These are phyloP conservation scores for Himalopsyche tibetana DNA, from an alignment of 2,888 invertebrate genomes.

Conservation along the genomic window DNA sequence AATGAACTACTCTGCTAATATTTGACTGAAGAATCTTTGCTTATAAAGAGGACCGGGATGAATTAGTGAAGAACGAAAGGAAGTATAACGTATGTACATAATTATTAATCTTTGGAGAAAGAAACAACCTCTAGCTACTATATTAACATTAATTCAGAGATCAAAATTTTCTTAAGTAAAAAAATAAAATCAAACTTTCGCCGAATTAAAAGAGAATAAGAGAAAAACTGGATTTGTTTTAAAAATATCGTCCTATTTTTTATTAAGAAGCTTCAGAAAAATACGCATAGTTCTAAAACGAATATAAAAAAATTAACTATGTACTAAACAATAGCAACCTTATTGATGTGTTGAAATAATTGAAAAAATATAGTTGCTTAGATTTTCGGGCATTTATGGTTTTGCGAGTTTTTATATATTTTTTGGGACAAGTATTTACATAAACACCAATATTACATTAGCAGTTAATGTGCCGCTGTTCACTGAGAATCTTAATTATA, in stretches of 20 bases:
- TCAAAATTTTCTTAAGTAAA: neutral
- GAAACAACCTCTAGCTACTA: neutral
- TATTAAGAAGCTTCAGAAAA: constrained; percentile 37
- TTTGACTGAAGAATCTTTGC: constrained; percentile 38
- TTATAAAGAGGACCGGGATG: neutral
- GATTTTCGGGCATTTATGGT: too few relatives aligned
- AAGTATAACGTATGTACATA: constrained; percentile 19
- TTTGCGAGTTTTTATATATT: too few relatives aligned
- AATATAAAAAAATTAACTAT: neutral
- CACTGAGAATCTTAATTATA: too few relatives aligned
- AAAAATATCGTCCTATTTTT: neutral
- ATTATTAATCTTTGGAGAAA: constrained; percentile 33
- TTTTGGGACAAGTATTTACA: too few relatives aligned
- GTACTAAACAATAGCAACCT: neutral
- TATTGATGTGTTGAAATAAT: neutral
- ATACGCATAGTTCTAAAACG: constrained; percentile 41
- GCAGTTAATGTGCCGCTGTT: too few relatives aligned
- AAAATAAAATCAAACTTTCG: constrained; percentile 1
- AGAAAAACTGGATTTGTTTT: neutral
- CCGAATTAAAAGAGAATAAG: neutral
- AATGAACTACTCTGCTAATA: constrained; percentile 37
- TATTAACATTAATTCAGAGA: constrained; percentile 6
- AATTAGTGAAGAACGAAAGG: neutral
- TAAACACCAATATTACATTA: too few relatives aligned
- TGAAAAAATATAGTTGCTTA: neutral